A percentile compares a stretch with the other conserved stretches of the same genome.
phyloP scores from a whole-genome alignment of 2,888 invertebrate species.

The Sclerodermus sp. region DNA sequence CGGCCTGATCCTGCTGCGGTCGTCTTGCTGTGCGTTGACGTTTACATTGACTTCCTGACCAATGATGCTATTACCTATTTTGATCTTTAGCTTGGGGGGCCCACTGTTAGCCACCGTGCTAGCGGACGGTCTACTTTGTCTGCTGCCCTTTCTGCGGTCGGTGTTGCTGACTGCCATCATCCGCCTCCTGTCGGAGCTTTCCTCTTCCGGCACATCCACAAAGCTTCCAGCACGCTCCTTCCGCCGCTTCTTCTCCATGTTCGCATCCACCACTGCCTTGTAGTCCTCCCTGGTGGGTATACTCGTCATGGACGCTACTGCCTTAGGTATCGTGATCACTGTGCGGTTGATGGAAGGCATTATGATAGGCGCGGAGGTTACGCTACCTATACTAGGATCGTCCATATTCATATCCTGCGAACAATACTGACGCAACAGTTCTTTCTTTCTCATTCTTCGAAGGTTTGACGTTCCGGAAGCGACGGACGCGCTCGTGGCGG shows the following conservation, averaged over 20 bases:
- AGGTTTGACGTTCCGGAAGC: conserved; percentile 73
- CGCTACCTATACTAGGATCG: conserved; percentile 65
- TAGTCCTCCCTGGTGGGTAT: conserved; percentile 86
- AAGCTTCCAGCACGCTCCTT: conserved; percentile 55
- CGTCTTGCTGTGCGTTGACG: conserved; percentile 29
- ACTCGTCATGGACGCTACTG: conserved; percentile 84
- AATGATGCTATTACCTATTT: conserved; percentile 67
- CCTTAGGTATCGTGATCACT: conserved; percentile 83
- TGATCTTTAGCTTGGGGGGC: conserved; percentile 73
- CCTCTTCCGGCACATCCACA: conserved; percentile 39
- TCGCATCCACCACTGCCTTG: conserved; percentile 67
- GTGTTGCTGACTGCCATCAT: conserved; percentile 50
- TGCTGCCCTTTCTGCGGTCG: conserved; percentile 49
- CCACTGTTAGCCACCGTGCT: conserved; percentile 53
- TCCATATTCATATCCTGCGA: conserved; percentile 82
- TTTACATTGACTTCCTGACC: conserved; percentile 58
- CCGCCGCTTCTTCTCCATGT: conserved; percentile 70
- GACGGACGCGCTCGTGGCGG: conserved; percentile 59
- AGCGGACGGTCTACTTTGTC: conserved; percentile 44
- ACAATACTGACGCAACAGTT: conserved; percentile 80
- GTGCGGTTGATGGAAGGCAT: conserved; percentile 68
- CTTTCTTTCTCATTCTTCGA: conserved; percentile 87
- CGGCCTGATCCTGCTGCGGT: conserved; percentile 61
- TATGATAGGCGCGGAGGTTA: conserved; percentile 63
- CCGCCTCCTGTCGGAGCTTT: conserved; percentile 49